Conservation (phyloP, 2,113 vertebrate genomes). For the Carlito syrichta region DNA sequence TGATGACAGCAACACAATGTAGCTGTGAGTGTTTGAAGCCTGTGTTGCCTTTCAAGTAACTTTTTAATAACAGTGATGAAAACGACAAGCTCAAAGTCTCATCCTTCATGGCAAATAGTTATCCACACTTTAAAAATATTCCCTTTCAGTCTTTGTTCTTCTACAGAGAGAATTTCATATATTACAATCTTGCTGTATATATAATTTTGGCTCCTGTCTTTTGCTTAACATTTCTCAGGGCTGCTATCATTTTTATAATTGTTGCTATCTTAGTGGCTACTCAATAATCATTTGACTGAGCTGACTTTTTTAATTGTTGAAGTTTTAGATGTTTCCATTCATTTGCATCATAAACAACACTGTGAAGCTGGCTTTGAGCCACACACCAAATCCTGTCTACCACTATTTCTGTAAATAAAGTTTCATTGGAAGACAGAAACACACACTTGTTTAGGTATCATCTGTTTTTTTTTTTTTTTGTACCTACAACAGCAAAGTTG, state of each 20-base stretch:
- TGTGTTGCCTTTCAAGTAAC: background rate
- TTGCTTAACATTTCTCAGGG: background rate
- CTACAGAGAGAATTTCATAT: background rate
- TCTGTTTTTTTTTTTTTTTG: background rate
- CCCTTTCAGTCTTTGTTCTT: background rate
- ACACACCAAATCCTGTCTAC: background rate
- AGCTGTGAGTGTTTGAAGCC: background rate
- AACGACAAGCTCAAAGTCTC: background rate
- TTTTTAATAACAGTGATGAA: background rate
- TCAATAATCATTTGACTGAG: background rate
- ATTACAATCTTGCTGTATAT: background rate
- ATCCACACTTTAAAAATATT: background rate
- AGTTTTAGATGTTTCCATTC: background rate
- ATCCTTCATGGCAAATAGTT: background rate
- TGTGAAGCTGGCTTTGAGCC: background rate
- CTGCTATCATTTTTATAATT: background rate
- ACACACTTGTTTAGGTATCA: background rate
- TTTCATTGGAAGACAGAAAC: background rate
- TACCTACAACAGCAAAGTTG: background rate
- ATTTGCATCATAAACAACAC: constrained; percentile 9
- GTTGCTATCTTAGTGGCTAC: background rate
- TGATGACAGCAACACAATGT: background rate
- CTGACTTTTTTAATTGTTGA: background rate
- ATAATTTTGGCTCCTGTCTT: background rate
- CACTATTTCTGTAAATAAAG: constrained; percentile 33